phyloP scores from a whole-genome alignment of 2,797 vertebrate species.

The Phoeniculus purpureus region DNA sequence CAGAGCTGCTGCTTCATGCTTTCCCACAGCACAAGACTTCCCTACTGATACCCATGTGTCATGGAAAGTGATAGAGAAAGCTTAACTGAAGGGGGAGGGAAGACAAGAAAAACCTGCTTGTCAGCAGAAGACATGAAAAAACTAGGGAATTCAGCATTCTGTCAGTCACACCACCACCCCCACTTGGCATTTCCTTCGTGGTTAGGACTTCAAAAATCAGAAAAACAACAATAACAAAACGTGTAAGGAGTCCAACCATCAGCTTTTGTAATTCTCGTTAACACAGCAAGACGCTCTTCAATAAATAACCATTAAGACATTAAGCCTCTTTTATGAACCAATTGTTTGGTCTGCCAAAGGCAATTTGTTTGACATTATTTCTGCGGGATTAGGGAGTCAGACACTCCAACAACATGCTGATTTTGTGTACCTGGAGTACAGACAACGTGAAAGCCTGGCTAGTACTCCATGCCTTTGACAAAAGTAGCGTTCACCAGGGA shows the following conservation, averaged over 20 bases:
- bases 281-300: slow-evolving; percentile 54
- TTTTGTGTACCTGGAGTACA: slow-evolving; percentile 5
- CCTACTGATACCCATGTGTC: neutral
- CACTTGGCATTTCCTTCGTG: neutral
- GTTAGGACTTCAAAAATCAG: slow-evolving; percentile 38
- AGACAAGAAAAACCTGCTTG: slow-evolving; percentile 1
- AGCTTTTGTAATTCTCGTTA: slow-evolving; percentile 43
- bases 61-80: neutral
- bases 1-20: neutral
- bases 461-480: neutral
- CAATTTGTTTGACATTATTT: slow-evolving; percentile 50
- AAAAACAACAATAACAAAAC: slow-evolving; percentile 67
- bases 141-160: slow-evolving; percentile 11
- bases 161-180: neutral
- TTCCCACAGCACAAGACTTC: neutral
- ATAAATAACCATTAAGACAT: slow-evolving; percentile 62
- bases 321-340: slow-evolving; percentile 60
- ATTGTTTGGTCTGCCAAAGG: slow-evolving; percentile 32
- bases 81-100: neutral
- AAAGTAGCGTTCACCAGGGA: neutral
- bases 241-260: slow-evolving; percentile 17
- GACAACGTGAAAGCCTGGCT: neutral
- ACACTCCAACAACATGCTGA: slow-evolving; percentile 12
- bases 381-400: neutral
- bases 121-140: slow-evolving; percentile 12